phyloP scores from a whole-genome alignment of 37 sponge, comb jelly and placozoan genomes.

The Tethya wilhelma region DNA sequence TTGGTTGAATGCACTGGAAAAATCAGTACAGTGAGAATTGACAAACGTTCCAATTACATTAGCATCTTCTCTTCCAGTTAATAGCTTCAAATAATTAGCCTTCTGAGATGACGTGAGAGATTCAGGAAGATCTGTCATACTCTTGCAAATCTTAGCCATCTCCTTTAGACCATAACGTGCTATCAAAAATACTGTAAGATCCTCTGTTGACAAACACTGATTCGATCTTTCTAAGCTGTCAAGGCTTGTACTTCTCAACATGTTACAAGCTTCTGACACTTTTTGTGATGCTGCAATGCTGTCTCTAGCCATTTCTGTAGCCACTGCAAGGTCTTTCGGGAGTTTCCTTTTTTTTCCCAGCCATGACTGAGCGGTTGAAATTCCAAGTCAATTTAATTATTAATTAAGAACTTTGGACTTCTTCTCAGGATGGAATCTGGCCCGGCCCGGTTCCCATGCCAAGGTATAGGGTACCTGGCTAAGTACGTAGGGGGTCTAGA shows the following conservation, averaged over 20 bases:
- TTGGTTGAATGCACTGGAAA: not conserved
- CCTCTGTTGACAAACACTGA: not conserved
- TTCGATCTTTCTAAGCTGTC: not conserved
- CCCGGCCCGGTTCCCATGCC: too few relatives aligned
- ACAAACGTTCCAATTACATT: not conserved
- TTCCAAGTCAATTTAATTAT: too few relatives aligned
- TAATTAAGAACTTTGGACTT: too few relatives aligned
- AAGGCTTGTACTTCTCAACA: not conserved
- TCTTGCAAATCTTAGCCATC: not conserved
- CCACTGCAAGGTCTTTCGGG: not conserved
- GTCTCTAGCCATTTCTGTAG: not conserved
- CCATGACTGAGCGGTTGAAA: too few relatives aligned
- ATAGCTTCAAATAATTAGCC: not conserved
- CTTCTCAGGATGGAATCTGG: too few relatives aligned
- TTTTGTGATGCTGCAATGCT: not conserved
- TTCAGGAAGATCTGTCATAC: not conserved
- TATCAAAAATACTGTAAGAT: not conserved
- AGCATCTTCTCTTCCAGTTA: slow-evolving; percentile 2
- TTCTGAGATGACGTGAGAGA: not conserved
- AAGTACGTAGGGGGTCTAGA: too few relatives aligned
- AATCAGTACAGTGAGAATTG: not conserved
- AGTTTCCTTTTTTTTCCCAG: slow-evolving; percentile 5
- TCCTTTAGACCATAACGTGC: not conserved
- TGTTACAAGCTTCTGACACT: not conserved
- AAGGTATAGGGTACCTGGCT: too few relatives aligned